phyloP scores from a whole-genome alignment of 2,113 vertebrate species.

The Sinosuthora webbiana region DNA sequence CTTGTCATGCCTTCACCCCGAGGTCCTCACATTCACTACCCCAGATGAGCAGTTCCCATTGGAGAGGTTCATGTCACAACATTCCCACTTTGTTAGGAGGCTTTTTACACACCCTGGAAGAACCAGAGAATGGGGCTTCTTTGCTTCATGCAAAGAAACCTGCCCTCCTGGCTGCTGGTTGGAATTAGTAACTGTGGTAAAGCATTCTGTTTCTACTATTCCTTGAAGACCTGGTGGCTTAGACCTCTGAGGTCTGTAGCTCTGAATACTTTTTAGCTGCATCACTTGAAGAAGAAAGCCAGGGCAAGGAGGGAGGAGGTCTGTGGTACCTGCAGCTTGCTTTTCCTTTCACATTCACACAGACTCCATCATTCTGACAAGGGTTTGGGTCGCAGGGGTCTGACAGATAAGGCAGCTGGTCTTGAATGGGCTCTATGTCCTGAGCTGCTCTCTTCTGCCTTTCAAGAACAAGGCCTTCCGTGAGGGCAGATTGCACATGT shows the following conservation, averaged over 20 bases:
- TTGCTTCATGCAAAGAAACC: background rate
- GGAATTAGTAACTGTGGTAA: background rate
- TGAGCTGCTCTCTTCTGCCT: conserved; percentile 58
- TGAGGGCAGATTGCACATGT: background rate
- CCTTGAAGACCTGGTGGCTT: background rate
- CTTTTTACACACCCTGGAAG: background rate
- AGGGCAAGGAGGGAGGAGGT: background rate
- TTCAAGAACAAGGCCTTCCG: background rate
- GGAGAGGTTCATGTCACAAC: background rate
- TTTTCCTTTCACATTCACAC: conserved; percentile 74
- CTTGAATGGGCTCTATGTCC: conserved; percentile 16
- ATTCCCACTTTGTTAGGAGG: background rate
- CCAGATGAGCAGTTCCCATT: background rate
- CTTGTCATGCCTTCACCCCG: background rate
- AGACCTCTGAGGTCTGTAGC: background rate
- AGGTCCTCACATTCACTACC: background rate
- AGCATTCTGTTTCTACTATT: background rate
- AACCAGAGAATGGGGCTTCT: background rate
- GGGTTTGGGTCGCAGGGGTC: conserved; percentile 79
- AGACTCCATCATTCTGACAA: conserved; percentile 83
- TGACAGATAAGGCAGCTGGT: conserved; percentile 28
- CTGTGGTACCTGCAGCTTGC: conserved; percentile 82
- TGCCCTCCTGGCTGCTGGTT: background rate
- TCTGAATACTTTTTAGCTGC: background rate
- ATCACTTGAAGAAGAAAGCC: background rate